Evolutionary conservation across 2,797 vertebrate species (phyloP), one percentile per base, ranked within the genome.

Genomic region (Enteromius radiatus): DNA sequence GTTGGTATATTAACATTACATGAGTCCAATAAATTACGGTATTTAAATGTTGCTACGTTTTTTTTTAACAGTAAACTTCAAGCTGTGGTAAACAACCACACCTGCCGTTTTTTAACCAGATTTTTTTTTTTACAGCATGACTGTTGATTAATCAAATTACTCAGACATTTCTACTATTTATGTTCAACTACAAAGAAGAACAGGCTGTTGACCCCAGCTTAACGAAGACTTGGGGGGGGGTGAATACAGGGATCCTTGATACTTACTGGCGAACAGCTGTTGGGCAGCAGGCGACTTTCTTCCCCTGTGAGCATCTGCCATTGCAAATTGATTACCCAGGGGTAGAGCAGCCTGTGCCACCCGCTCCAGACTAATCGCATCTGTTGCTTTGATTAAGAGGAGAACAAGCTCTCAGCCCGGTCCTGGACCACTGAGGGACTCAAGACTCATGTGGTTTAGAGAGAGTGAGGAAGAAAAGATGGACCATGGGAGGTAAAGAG

Each of bases 271-370:
- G 70, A 92, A 83, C 92, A 93, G 90, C 88, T 93, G 93, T 68
- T 86, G 78, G 65, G 77, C 86, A 86, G 87, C 88, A 84, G 88
- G 88, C 84, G 90, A 76, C 86, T 89, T 84, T 87, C 81, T 28
- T 54, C 84, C 89, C 86, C 49, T 80, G 88, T 65, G 91, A 92
- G 92, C 92, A 93, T 92, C 92, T 94, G 93, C 88, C 88, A 90
- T 84, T 87, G 90, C 90, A 93, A 93, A 92, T 87, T 92, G 90
- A 95, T 93, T 93, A 93, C 92, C 91, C 92, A 85, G 87, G 91
- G 90, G 89, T 86, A 87, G 79, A 85, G 80, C 88, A 83, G 84
- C 67, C 87, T 80, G 84, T 11, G 76, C 85, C 86, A 78, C 81
- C 86, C 77, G 75, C 78, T 79, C 79, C 87, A 87, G 63, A 86